These are phyloP conservation scores for Anthopleura sola DNA, from an alignment of 64 coral and sea anemone genomes.

Conservation along the genomic window DNA sequence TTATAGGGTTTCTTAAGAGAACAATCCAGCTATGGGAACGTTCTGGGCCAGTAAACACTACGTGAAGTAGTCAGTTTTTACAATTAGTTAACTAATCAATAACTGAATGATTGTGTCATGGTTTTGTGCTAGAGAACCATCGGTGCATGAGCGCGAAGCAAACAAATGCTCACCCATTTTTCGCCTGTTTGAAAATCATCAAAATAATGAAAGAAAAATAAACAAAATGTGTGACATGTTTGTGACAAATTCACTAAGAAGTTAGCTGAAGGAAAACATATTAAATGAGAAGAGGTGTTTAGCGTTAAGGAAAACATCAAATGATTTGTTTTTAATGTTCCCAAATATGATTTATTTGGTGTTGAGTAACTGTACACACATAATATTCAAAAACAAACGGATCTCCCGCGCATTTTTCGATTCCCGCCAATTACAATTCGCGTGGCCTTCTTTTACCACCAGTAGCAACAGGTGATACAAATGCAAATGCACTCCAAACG, in stretches of 20 bases:
- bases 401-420: neutral
- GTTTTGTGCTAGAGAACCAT: neutral
- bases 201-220: neutral
- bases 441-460: neutral
- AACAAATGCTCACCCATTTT: neutral
- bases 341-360: neutral
- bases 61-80: neutral
- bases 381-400: neutral
- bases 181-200: neutral
- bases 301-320: neutral
- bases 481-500: neutral
- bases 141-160: neutral
- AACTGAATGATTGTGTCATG: neutral
- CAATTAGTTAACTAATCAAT: conserved; percentile 2
- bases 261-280: neutral
- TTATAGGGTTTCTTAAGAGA: neutral
- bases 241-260: neutral
- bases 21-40: neutral
- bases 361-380: neutral
- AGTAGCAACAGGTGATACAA: neutral
- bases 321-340: neutral
- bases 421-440: neutral
- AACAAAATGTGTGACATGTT: neutral
- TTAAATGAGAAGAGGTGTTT: neutral
- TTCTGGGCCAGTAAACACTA: neutral